These are phyloP conservation scores for Meloe dianella DNA, from an alignment of 2,888 invertebrate species.

Conservation along the genomic window DNA sequence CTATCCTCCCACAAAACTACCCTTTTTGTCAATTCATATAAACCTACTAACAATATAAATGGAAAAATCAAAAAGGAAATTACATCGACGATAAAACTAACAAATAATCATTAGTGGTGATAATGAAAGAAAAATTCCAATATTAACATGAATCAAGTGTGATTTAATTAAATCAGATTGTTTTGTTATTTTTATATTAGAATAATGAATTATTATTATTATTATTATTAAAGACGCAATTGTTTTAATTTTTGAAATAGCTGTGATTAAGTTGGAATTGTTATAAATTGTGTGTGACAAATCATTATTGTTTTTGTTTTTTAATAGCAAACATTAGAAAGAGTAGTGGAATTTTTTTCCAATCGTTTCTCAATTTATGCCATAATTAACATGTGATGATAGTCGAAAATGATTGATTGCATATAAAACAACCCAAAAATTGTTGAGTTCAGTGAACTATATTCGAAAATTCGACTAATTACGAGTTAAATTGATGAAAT, in stretches of 20 bases:
- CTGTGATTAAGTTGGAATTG: not conserved
- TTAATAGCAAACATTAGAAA: too few species aligned
- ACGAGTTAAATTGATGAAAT: too few species aligned
- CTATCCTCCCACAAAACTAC: not conserved
- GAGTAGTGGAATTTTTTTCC: too few species aligned
- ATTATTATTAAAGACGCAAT: not conserved
- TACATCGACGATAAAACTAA: not conserved
- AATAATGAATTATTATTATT: too few species aligned
- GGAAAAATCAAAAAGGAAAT: not conserved
- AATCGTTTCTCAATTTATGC: too few species aligned
- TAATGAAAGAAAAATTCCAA: not conserved
- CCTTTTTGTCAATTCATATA: not conserved
- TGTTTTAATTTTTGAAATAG: not conserved
- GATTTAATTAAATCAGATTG: conserved; percentile 6
- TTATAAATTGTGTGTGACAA: not conserved
- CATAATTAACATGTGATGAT: too few species aligned
- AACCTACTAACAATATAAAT: not conserved
- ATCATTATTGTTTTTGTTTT: too few species aligned
- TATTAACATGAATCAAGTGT: not conserved
- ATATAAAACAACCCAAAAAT: too few species aligned
- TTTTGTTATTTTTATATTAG: not conserved
- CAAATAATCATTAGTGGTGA: not conserved
- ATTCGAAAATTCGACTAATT: too few species aligned
- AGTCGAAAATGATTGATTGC: too few species aligned
- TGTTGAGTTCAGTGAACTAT: too few species aligned